These are phyloP conservation scores for Sphaerophoria taeniata DNA, from an alignment of 2,888 invertebrate species.

Conservation along the genomic window DNA sequence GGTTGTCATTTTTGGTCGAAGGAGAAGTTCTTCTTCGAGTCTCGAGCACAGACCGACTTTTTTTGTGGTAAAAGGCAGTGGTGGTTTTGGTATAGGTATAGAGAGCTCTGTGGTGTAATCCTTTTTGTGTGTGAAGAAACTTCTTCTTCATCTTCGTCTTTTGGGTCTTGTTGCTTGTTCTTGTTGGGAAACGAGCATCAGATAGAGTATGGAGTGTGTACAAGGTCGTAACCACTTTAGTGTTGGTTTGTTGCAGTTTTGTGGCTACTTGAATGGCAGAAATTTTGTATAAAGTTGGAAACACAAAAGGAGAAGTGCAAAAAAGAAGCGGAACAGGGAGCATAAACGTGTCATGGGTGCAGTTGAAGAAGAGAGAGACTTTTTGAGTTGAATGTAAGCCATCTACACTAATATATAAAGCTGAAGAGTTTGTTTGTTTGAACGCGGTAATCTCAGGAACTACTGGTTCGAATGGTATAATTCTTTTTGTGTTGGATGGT, in stretches of 20 bases:
- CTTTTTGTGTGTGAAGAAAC: constrained; percentile 69
- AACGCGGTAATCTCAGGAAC: too few relatives aligned
- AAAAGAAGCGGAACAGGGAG: constrained; percentile 8
- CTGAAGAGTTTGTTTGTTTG: too few relatives aligned
- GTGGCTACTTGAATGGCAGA: constrained; percentile 56
- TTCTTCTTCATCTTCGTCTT: constrained; percentile 39
- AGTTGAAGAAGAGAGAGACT: constrained; percentile 20
- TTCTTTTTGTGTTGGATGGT: too few relatives aligned
- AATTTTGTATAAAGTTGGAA: constrained; percentile 9
- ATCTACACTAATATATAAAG: too few relatives aligned
- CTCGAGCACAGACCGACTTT: constrained; percentile 3
- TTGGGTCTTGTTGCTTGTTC: constrained; percentile 29
- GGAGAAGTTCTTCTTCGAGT: constrained; percentile 42
- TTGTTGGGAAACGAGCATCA: constrained; percentile 11
- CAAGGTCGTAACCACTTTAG: constrained; percentile 73
- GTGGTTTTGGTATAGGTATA: constrained; percentile 4
- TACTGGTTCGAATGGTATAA: too few relatives aligned
- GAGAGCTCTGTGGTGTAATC: constrained; percentile 62
- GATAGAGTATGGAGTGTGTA: constrained; percentile 34
- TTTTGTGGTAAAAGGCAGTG: constrained; percentile 52
- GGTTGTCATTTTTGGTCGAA: constrained; percentile 42
- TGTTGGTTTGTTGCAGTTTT: constrained; percentile 73
- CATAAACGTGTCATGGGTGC: constrained; percentile 52
- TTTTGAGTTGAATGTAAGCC: background rate
- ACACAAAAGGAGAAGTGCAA: background rate